These are phyloP conservation scores for Plebejus anna DNA, from an alignment of 2,888 invertebrate genomes.

Conservation along the genomic window DNA sequence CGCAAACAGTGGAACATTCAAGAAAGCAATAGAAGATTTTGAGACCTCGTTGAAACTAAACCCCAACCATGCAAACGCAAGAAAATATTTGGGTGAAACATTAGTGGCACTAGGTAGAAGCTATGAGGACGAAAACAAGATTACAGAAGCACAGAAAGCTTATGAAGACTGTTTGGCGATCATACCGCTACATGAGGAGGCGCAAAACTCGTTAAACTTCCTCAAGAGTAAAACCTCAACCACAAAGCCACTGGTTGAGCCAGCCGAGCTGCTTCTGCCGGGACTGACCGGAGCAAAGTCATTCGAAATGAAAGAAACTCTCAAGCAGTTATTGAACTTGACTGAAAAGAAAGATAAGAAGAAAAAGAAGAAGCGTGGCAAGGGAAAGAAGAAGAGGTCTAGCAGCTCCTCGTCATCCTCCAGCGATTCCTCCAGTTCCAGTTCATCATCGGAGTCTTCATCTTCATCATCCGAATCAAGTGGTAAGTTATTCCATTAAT, in stretches of 20 bases:
- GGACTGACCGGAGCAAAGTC: conserved; percentile 78
- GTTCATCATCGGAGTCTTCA: conserved; percentile 79
- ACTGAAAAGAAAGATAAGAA: conserved; percentile 84
- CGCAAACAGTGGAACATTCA: conserved; percentile 96
- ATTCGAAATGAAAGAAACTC: conserved; percentile 83
- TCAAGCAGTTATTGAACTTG: conserved; percentile 82
- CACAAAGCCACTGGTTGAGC: conserved; percentile 82
- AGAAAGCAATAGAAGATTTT: conserved; percentile 96
- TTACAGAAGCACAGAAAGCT: conserved; percentile 90
- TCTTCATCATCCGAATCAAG: conserved; percentile 80
- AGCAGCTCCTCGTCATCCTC: conserved; percentile 84
- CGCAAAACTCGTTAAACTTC: conserved; percentile 89
- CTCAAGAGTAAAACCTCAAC: conserved; percentile 84
- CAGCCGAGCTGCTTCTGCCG: conserved; percentile 81
- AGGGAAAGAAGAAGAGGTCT: conserved; percentile 82
- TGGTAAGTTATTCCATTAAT: conserved; percentile 50
- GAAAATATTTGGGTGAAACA: conserved; percentile 96
- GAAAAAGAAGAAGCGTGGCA: conserved; percentile 83
- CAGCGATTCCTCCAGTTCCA: conserved; percentile 83
- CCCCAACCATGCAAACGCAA: conserved; percentile 94
- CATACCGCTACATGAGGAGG: conserved; percentile 93
- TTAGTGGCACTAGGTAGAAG: conserved; percentile 93
- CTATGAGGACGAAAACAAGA: conserved; percentile 92
- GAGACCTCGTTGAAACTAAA: conserved; percentile 94
- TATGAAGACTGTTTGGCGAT: conserved; percentile 91